A percentile compares a stretch with the other conserved stretches of the same genome.
Conservation (phyloP, 2,888 invertebrate species). For the Campoplex capitator region DNA sequence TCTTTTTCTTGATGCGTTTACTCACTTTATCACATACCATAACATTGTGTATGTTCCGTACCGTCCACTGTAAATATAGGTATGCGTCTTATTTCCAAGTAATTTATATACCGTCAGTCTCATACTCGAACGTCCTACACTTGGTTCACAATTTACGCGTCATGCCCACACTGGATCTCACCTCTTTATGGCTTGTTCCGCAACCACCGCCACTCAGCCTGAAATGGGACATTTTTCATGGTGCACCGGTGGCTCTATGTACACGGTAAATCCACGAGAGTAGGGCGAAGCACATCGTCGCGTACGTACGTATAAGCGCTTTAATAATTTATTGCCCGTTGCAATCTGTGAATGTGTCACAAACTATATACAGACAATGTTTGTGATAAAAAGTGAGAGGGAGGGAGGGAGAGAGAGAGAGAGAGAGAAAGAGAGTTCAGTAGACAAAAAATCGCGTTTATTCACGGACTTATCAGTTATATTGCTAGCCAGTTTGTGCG, state of each 20-base stretch:
- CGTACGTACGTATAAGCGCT: slow-evolving; percentile 8
- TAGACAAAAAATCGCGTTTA: slow-evolving; percentile 16
- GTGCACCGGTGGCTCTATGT: slow-evolving; percentile 16
- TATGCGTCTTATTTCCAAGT: slow-evolving; percentile 40
- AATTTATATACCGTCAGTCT: slow-evolving; percentile 21
- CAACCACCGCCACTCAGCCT: slow-evolving; percentile 48
- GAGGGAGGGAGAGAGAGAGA: not conserved
- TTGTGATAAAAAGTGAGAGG: not conserved
- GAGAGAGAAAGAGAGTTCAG: slow-evolving; percentile 7
- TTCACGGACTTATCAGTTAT: slow-evolving; percentile 17
- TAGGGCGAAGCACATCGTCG: slow-evolving; percentile 44
- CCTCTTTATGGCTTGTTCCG: slow-evolving; percentile 57
- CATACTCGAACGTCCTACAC: slow-evolving; percentile 30
- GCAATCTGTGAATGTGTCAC: slow-evolving; percentile 55
- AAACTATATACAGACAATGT: slow-evolving; percentile 4
- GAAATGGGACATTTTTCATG: slow-evolving; percentile 59
- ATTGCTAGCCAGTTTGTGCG: slow-evolving; percentile 32
- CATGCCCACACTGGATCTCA: slow-evolving; percentile 44
- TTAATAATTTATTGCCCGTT: slow-evolving; percentile 74
- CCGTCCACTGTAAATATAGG: slow-evolving; percentile 15
- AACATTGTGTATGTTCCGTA: slow-evolving; percentile 20
- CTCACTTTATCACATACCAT: slow-evolving; percentile 27
- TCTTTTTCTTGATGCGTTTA: slow-evolving; percentile 11
- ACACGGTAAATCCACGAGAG: slow-evolving; percentile 33
- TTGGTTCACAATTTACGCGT: slow-evolving; percentile 59